phyloP scores from a whole-genome alignment of 2,888 invertebrate genomes.

The Eupeodes luniger region DNA sequence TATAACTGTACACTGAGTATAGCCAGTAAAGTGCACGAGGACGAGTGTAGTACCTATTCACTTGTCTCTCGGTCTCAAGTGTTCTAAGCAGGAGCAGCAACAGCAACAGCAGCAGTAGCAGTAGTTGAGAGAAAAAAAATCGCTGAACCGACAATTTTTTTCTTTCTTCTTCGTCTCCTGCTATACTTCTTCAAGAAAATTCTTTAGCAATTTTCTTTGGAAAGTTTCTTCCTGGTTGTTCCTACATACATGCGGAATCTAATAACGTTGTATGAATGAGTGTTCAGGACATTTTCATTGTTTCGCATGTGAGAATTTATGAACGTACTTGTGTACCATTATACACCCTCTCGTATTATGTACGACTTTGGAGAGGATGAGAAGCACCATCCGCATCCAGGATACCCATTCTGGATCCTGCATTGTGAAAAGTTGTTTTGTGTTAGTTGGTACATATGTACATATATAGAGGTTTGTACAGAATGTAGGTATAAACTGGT shows the following conservation, averaged over 20 bases:
- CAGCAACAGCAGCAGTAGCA: neutral
- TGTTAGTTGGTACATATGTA: neutral
- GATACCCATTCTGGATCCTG: conserved; percentile 3
- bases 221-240: conserved; percentile 44
- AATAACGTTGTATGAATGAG: conserved; percentile 53
- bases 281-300: conserved; percentile 72
- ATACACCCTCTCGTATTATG: conserved; percentile 36
- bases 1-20: neutral
- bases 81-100: conserved; percentile 33
- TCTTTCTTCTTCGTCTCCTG: conserved; percentile 9
- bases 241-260: neutral
- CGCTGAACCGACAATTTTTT: conserved; percentile 61
- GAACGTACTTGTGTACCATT: conserved; percentile 54
- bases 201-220: conserved; percentile 58
- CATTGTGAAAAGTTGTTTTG: conserved; percentile 38
- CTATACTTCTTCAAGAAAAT: conserved; percentile 31
- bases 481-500: neutral
- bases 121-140: conserved; percentile 14
- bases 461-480: neutral
- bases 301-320: conserved; percentile 75
- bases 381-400: conserved; percentile 16
- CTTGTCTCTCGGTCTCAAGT: conserved; percentile 53
- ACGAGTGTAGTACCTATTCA: conserved; percentile 26
- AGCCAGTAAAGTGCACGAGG: neutral
- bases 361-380: conserved; percentile 37